Evolutionary conservation across 2,113 vertebrate genomes (phyloP), one percentile per base, ranked within the genome.

Genomic region (Rattus norvegicus): DNA sequence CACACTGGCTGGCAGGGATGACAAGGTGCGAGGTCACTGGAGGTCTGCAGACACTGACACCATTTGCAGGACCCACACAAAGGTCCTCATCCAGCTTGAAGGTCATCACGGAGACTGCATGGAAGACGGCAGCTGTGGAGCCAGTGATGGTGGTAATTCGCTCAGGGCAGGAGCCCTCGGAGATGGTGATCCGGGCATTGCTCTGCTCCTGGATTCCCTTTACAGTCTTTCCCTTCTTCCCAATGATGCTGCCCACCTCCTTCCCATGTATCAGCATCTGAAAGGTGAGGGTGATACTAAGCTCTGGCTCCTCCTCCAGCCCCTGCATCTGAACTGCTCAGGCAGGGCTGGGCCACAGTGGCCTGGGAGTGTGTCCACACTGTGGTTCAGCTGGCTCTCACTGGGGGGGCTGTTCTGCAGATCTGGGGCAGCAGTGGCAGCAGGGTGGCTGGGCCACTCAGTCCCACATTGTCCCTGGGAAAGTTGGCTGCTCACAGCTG

Each of bases 121-220:
- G 99, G 98, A 99, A 99, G 97, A 99, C 99, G 0, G n/a, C 99
- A 0, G 99, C 99, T 0, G 99, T 99, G 81, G 99, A 99, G 70
- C 99, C 99, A 0, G 99, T 99, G 98, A 99, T 99, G 77, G 99
- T 99, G 97, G 99, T 99, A 98, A 99, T 99, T 97, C 99, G 99
- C 98, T 99, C 99, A 0, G 99, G 99, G 97, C 99, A 99, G 88
- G 99, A 99, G 22, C 99, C 99, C 97, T 99, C 99, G 0, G 99
- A 99, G 98, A 99, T 99, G 98, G 99, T 99, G 97, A 99, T 99
- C 95, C 99, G 98, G 65, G 99, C 99, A 0, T 98, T 99, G 98
- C 99, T 99, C 99, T 99, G 99, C 97, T 99, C 99, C 97, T 99
- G 99, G 98, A 99, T 99, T 98, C 99, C 98, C 97, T 99, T 99